Evolutionary conservation across 2,888 invertebrate species (phyloP).

Genomic region (Conchocele bisecta): DNA sequence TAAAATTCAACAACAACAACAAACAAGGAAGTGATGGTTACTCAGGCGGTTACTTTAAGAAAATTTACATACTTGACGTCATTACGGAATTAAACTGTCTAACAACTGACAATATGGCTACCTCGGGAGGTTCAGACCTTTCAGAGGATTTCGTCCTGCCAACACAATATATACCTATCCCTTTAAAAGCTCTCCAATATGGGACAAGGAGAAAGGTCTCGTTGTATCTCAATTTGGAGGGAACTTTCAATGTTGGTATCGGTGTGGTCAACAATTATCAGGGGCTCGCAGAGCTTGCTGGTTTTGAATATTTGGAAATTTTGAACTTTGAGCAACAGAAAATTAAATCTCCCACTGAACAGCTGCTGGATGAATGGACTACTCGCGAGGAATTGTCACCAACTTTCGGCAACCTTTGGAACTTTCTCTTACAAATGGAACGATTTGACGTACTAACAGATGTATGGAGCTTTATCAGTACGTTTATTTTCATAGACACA

Average conservation of each 20-base stretch:
- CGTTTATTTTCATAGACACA: too few species aligned
- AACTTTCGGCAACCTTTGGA: slow-evolving; percentile 66
- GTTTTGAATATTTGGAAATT: slow-evolving; percentile 68
- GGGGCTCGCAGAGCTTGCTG: slow-evolving; percentile 70
- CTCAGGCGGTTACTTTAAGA: neutral
- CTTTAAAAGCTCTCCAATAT: slow-evolving; percentile 62
- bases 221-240: slow-evolving; percentile 63
- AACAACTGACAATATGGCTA: neutral
- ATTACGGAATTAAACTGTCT: neutral
- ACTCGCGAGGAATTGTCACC: slow-evolving; percentile 56
- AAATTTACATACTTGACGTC: neutral
- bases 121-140: neutral
- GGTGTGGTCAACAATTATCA: slow-evolving; percentile 65
- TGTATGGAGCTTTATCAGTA: too few species aligned
- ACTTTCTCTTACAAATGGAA: slow-evolving; percentile 59
- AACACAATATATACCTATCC: slow-evolving; percentile 48
- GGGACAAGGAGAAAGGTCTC: slow-evolving; percentile 59
- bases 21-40: too few species aligned
- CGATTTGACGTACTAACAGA: slow-evolving; percentile 70
- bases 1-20: too few species aligned
- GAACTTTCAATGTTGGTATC: slow-evolving; percentile 54
- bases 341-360: slow-evolving; percentile 67
- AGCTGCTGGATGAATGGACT: slow-evolving; percentile 67
- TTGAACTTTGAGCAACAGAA: slow-evolving; percentile 62
- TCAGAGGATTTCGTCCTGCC: slow-evolving; percentile 41